A percentile compares a stretch with the other conserved stretches of the same genome.
These are phyloP conservation scores for Crotalus viridis DNA, from an alignment of 2,113 vertebrate species.

Conservation along the genomic window DNA sequence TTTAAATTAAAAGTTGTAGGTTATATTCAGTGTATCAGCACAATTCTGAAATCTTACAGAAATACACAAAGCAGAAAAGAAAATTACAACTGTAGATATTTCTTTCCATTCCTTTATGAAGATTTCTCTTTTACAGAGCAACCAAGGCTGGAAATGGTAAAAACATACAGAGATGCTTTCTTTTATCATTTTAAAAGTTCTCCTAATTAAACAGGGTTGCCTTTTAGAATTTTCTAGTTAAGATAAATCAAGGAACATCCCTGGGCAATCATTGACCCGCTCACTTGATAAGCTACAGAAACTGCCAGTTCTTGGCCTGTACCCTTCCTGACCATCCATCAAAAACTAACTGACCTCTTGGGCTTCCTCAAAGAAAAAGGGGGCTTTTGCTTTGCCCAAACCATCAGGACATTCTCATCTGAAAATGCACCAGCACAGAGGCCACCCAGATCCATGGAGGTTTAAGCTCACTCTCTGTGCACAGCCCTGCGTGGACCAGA, in stretches of 20 bases:
- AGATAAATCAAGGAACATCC: constrained; percentile 66
- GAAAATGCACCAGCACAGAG: background rate
- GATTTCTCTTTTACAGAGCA: constrained; percentile 38
- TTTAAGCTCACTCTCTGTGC: background rate
- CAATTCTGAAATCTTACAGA: constrained; percentile 78
- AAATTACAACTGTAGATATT: constrained; percentile 41
- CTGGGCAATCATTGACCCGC: constrained; percentile 76
- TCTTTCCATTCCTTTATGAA: constrained; percentile 64
- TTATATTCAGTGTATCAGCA: constrained; percentile 79
- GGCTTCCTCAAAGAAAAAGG: constrained; percentile 73
- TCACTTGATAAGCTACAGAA: constrained; percentile 77
- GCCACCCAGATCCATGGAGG: background rate
- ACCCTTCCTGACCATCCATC: constrained; percentile 80
- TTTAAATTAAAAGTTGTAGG: constrained; percentile 86
- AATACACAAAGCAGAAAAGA: constrained; percentile 55
- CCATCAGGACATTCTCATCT: constrained; percentile 45
- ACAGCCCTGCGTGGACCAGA: background rate
- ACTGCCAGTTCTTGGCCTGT: constrained; percentile 71
- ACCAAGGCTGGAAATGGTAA: constrained; percentile 43
- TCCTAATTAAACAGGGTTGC: constrained; percentile 2
- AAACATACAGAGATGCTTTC: constrained; percentile 59
- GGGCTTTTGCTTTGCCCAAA: constrained; percentile 57
- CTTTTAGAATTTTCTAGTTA: constrained; percentile 68
- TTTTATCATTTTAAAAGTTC: background rate
- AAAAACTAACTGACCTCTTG: constrained; percentile 79